Percentiles rank a stretch among this genome's conserved stretches.
Conservation (phyloP, 1,140 invertebrate species). For the Orussus abietinus region DNA sequence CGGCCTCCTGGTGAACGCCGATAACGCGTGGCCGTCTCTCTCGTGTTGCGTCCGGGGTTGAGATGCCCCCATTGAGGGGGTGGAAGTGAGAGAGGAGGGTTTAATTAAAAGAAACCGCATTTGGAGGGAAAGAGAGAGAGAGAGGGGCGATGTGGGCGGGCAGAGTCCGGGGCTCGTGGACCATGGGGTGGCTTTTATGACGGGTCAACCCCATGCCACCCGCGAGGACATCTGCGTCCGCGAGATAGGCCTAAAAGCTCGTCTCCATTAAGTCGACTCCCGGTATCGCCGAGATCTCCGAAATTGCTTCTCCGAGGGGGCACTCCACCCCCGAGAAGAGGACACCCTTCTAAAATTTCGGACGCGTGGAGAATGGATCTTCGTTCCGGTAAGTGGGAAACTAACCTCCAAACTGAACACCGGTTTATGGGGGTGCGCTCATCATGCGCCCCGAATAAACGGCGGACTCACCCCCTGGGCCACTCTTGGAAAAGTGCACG, state of each 20-base stretch:
- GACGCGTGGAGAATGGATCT: too few relatives aligned
- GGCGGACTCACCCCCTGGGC: constrained; percentile 27
- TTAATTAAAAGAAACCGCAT: constrained; percentile 54
- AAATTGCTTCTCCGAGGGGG: too few relatives aligned
- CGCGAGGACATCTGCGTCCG: constrained; percentile 27
- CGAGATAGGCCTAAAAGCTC: constrained; percentile 35
- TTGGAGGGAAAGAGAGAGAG: constrained; percentile 18
- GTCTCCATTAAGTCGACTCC: constrained; percentile 29
- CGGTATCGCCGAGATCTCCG: too few relatives aligned
- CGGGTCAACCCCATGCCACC: constrained; percentile 21
- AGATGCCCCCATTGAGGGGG: constrained; percentile 4
- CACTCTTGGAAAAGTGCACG: constrained; percentile 29
- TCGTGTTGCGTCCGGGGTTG: constrained; percentile 36
- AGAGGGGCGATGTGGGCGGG: too few relatives aligned
- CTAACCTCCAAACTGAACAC: too few relatives aligned
- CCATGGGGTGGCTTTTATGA: constrained; percentile 39
- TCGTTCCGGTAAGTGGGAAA: too few relatives aligned
- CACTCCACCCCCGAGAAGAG: too few relatives aligned
- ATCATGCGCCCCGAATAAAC: constrained; percentile 44
- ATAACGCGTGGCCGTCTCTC: constrained; percentile 47
- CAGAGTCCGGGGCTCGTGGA: too few relatives aligned
- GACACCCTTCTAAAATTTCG: too few relatives aligned
- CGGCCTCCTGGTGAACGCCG: constrained; percentile 43
- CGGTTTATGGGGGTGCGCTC: too few relatives aligned
- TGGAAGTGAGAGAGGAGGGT: constrained; percentile 36